These are phyloP conservation scores for Serilophus lunatus DNA, from an alignment of 2,113 vertebrate genomes.

Conservation along the genomic window DNA sequence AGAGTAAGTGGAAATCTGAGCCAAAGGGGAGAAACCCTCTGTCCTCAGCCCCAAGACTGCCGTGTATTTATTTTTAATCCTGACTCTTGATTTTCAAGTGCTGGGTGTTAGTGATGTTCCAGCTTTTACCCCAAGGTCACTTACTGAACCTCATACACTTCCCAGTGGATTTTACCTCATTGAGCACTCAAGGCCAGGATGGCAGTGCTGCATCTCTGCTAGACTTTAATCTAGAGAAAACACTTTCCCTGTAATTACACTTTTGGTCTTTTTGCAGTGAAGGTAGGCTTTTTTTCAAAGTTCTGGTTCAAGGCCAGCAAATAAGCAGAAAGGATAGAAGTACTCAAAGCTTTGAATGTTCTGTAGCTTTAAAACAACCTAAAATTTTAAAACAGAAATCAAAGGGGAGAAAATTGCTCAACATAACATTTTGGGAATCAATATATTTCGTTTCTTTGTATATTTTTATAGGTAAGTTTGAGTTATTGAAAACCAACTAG, in stretches of 20 bases:
- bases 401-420: background rate
- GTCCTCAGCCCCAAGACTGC: background rate
- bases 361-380: slow-evolving; percentile 15
- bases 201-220: background rate
- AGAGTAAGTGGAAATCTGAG: background rate
- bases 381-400: background rate
- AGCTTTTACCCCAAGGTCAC: background rate
- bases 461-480: background rate
- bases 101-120: background rate
- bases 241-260: background rate
- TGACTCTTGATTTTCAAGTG: background rate
- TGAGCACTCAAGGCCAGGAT: background rate
- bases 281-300: background rate
- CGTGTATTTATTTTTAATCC: background rate
- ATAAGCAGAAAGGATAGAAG: background rate
- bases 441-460: background rate
- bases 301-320: background rate
- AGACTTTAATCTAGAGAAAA: background rate
- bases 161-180: background rate
- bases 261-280: background rate
- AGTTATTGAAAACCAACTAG: background rate
- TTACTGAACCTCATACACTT: background rate
- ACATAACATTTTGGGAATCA: background rate
- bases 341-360: slow-evolving; percentile 10
- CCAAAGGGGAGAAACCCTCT: background rate